A percentile compares a stretch with the other conserved stretches of the same genome.
phyloP scores from a whole-genome alignment of 1,140 invertebrate species.

The Atta colombica region DNA sequence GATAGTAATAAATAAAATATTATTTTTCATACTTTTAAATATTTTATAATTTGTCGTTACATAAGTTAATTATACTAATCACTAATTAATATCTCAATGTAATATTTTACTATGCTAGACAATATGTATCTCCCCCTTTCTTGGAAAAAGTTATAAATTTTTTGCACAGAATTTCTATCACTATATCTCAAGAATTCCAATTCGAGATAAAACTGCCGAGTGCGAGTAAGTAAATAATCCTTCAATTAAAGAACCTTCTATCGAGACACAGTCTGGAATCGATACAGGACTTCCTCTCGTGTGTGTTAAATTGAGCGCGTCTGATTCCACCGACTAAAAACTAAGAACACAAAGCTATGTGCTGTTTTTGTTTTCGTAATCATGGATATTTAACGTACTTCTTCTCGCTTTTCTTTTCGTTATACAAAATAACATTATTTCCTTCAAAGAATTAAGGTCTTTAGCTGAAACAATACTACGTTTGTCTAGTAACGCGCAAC shows the following conservation, averaged over 20 bases:
- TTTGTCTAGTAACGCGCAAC: not conserved
- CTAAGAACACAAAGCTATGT: not conserved
- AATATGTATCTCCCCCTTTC: not conserved
- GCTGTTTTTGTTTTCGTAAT: conserved; percentile 23
- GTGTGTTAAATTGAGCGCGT: conserved; percentile 23
- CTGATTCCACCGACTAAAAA: not conserved
- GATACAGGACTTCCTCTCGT: not conserved
- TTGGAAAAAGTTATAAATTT: not conserved
- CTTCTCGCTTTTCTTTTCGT: not conserved
- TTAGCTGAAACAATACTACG: conserved; percentile 9
- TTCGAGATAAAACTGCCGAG: not conserved
- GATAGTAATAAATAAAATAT: not conserved
- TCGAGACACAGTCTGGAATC: not conserved
- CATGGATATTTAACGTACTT: not conserved
- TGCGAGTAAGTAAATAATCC: conserved; percentile 39
- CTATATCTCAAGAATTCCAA: not conserved
- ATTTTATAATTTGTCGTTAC: not conserved
- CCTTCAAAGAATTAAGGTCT: conserved; percentile 12
- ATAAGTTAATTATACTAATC: not conserved
- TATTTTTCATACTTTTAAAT: not conserved
- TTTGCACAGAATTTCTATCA: not conserved
- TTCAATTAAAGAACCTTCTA: conserved; percentile 41
- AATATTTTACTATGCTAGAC: not conserved
- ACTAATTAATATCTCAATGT: conserved; percentile 1
- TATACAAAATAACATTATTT: conserved; percentile 1